A percentile compares a stretch with the other conserved stretches of the same genome.
phyloP scores from a whole-genome alignment of 2,797 vertebrate species.

The Anisognathus igniventris region DNA sequence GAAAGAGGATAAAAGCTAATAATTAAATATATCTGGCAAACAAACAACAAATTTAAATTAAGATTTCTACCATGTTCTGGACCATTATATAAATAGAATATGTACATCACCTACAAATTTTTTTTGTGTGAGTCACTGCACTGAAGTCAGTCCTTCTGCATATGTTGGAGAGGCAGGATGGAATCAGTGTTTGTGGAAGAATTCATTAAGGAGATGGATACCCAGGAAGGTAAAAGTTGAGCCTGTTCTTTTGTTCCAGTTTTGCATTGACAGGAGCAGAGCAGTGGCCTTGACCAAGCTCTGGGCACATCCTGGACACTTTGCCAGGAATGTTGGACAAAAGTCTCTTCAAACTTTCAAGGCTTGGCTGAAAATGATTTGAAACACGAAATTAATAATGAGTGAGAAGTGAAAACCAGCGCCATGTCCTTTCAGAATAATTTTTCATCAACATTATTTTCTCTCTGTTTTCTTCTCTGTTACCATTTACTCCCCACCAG shows the following conservation, averaged over 20 bases:
- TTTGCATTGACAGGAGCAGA: neutral
- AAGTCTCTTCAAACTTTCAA: neutral
- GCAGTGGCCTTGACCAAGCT: neutral
- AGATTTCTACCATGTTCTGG: neutral
- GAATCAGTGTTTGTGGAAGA: neutral
- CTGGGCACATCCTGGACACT: neutral
- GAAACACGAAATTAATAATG: neutral
- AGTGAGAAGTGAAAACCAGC: neutral
- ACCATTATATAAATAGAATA: neutral
- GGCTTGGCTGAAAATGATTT: neutral
- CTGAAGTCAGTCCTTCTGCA: neutral
- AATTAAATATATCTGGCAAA: neutral
- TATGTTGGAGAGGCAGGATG: neutral
- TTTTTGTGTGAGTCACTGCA: neutral
- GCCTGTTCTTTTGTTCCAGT: neutral
- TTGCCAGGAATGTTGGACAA: neutral
- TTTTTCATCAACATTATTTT: neutral
- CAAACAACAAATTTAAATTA: neutral
- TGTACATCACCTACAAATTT: neutral
- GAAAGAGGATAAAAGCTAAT: neutral
- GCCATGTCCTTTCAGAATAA: neutral
- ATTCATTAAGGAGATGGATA: neutral
- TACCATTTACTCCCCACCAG: neutral
- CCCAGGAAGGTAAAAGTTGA: neutral
- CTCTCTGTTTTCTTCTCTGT: neutral